phyloP scores from a whole-genome alignment of 2,113 vertebrate species.

The Brachirus orientalis region DNA sequence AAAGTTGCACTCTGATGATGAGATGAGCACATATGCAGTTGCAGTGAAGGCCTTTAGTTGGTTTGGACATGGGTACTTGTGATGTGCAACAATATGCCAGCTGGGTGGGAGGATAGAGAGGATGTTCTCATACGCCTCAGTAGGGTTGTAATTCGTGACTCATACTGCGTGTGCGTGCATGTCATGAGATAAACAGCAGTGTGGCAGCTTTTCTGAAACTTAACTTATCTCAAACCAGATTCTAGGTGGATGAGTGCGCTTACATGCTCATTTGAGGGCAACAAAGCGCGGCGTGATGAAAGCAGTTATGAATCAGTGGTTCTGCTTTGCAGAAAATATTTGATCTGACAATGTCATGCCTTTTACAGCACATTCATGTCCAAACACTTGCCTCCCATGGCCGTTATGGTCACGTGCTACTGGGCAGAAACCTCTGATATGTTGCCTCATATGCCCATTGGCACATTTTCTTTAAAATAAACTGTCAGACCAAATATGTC shows the following conservation, averaged over 20 bases:
- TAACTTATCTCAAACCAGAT: slow-evolving; percentile 9
- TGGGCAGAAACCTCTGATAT: background rate
- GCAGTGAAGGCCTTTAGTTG: slow-evolving; percentile 58
- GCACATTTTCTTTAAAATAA: background rate
- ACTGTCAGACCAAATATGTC: background rate
- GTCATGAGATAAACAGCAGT: slow-evolving; percentile 44
- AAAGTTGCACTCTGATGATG: too few species aligned
- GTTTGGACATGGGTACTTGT: slow-evolving; percentile 57
- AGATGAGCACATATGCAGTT: slow-evolving; percentile 13
- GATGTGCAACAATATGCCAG: too few species aligned
- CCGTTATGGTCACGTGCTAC: background rate
- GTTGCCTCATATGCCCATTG: background rate
- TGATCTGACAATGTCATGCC: background rate
- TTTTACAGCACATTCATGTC: background rate
- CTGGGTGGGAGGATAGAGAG: slow-evolving; percentile 59
- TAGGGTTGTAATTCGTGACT: slow-evolving; percentile 60
- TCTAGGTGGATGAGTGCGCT: background rate
- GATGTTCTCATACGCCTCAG: slow-evolving; percentile 45
- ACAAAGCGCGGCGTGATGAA: background rate
- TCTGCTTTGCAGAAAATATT: background rate
- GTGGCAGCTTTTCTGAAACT: slow-evolving; percentile 22
- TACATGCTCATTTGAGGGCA: slow-evolving; percentile 10
- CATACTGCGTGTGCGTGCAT: slow-evolving; percentile 9
- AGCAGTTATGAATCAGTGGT: slow-evolving; percentile 2
- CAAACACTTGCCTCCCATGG: background rate